These are phyloP conservation scores for Alethe diademata DNA, from an alignment of 2,113 vertebrate species.

Conservation along the genomic window DNA sequence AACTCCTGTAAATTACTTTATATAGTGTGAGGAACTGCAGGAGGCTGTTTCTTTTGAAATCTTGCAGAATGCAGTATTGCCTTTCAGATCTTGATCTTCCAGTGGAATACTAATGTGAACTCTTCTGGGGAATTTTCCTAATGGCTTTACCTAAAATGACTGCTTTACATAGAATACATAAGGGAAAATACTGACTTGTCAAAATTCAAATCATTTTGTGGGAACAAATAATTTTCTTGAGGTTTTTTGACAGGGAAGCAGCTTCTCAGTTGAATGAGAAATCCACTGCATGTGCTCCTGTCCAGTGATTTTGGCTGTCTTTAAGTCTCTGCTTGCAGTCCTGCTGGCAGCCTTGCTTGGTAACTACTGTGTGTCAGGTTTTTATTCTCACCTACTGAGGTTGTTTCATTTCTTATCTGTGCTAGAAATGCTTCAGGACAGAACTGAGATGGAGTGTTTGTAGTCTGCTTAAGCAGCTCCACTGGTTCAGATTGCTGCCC, in stretches of 20 bases:
- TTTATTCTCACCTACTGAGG: neutral
- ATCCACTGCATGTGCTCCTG: neutral
- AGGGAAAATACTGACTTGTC: constrained; percentile 38
- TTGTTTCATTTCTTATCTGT: neutral
- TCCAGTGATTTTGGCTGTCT: neutral
- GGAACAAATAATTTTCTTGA: constrained; percentile 1
- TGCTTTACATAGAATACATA: constrained; percentile 50
- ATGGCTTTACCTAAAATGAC: constrained; percentile 21
- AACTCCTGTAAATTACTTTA: neutral
- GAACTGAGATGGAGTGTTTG: neutral
- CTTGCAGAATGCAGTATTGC: neutral
- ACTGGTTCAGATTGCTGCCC: neutral
- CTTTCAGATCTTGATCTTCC: constrained; percentile 8
- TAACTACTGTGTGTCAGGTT: neutral
- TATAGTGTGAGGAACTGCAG: neutral
- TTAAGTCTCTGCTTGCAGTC: neutral
- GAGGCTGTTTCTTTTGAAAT: constrained; percentile 1
- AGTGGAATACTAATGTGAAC: neutral
- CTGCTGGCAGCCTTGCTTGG: neutral
- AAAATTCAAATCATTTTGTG: constrained; percentile 31
- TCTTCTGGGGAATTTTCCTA: constrained; percentile 39
- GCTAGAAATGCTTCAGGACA: neutral
- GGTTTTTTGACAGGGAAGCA: neutral
- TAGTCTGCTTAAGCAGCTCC: neutral
- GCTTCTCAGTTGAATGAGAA: neutral